Percentiles rank a stretch among this genome's conserved stretches.
phyloP scores from a whole-genome alignment of 2,888 invertebrate species.

The Opisthograptis luteolata region DNA sequence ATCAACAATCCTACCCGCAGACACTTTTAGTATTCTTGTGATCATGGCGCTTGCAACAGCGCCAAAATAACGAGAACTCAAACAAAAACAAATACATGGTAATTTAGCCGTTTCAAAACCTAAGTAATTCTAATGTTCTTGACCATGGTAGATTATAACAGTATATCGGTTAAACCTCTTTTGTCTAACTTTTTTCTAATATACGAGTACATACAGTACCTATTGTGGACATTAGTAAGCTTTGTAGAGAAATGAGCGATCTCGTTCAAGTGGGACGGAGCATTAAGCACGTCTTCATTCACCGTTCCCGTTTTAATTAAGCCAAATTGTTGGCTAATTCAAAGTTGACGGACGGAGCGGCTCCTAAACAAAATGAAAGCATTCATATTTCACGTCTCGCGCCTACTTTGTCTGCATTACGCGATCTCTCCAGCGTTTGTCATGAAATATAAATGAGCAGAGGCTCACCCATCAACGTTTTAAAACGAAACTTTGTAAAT shows the following conservation, averaged over 20 bases:
- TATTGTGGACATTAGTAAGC: too few species aligned
- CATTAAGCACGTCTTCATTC: not conserved
- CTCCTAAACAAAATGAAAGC: slow-evolving; percentile 5
- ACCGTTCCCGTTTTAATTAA: not conserved
- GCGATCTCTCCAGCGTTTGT: slow-evolving; percentile 8
- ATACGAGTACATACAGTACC: too few species aligned
- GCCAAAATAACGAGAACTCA: too few species aligned
- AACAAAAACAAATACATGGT: too few species aligned
- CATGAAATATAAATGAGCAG: slow-evolving; percentile 13
- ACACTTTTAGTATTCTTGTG: too few species aligned
- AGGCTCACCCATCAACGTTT: slow-evolving; percentile 2
- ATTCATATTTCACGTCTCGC: slow-evolving; percentile 14
- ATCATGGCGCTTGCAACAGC: too few species aligned
- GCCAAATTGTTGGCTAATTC: slow-evolving; percentile 6
- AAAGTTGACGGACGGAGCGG: not conserved
- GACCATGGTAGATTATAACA: too few species aligned
- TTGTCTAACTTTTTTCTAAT: too few species aligned
- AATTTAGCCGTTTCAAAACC: too few species aligned
- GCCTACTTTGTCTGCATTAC: slow-evolving; percentile 19
- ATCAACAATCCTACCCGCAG: too few species aligned
- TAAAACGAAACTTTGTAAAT: slow-evolving; percentile 2
- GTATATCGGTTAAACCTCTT: too few species aligned
- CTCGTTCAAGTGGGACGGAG: not conserved
- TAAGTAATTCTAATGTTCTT: too few species aligned
- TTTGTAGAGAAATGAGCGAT: not conserved